Conservation (phyloP, 1,140 invertebrate species). For the Pogonomyrmex barbatus region DNA sequence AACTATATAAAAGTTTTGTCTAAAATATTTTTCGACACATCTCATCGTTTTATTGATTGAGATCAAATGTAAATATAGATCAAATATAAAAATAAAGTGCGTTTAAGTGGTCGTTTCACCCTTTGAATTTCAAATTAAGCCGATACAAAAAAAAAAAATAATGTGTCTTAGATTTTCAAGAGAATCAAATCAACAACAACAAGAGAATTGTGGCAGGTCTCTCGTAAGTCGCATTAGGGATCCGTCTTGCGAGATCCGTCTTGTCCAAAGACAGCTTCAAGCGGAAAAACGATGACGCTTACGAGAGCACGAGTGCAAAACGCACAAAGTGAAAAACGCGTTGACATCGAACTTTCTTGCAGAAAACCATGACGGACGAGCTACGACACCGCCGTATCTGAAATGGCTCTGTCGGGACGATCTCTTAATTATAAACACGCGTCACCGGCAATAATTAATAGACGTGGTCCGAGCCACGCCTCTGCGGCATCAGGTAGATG, state of each 20-base stretch:
- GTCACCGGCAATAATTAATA: slow-evolving; percentile 69
- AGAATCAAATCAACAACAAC: no score
- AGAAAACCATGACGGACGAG: slow-evolving; percentile 32
- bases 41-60: no score
- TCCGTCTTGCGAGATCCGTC: not conserved
- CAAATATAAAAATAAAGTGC: no score
- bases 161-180: no score
- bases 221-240: not conserved
- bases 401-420: not conserved
- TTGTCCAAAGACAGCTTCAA: not conserved
- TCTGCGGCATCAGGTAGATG: slow-evolving; percentile 23
- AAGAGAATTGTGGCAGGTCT: no score
- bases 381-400: not conserved
- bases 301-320: not conserved
- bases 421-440: slow-evolving; percentile 71
- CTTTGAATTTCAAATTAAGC: no score
- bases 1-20: no score
- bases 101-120: no score
- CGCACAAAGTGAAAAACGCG: slow-evolving; percentile 4
- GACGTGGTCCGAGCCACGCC: slow-evolving; percentile 29
- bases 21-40: no score
- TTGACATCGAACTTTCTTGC: slow-evolving; percentile 33
- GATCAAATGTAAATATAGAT: no score
- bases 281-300: not conserved
- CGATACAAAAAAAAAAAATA: no score